Base-by-base conservation (phyloP, 2,888 invertebrate species). In the Thymelicus acteon region DNA sequence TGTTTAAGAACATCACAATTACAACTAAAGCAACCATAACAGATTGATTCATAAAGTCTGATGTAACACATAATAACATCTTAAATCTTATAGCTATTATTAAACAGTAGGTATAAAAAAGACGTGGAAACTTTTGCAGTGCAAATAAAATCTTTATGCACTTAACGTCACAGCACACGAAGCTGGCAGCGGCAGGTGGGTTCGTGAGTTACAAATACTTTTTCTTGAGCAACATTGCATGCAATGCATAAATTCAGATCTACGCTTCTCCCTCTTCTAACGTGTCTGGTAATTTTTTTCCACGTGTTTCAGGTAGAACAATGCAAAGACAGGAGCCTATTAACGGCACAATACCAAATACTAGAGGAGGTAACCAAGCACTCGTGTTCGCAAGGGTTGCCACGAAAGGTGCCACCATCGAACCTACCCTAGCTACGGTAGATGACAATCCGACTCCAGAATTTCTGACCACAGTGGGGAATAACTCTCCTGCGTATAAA, bases 381-480 rank as follows among this genome's bases (percentile, higher is more conserved):
- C 90, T 88, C 0, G 95, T 90, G 48, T 89, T 84, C 24, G 90
- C 91, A 75, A 97, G 83, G n/a, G 96, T 95, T 1, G 97, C 96
- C 1, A 98, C 95, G 79, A 97, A 97, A 0, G 98, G 98, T 0
- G 98, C 97, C 5, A 96, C 78, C 94, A 98, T 97, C 0, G 98
- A 97, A 7, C 98, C 98, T 72, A 98, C 90, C 79, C 98, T 95
- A 0, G 98, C 98, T 72, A 96, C 95, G 92, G 97, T 97, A 0
- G 98, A 98, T 40, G 97, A 96, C 4, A 97, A 93, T 0, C 98
- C 98, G 70, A 98, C 96, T 0, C 97, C 98, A 54, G 97, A 96
- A 82, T 98, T 98, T 44, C 98, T 95, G 0, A 98, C 96, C 2
- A 98, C 96, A 0, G 98, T 98, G 0, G 98, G 98, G 85, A 98